A percentile compares a stretch with the other conserved stretches of the same genome.
Conservation (phyloP, 2,113 vertebrate genomes). For the Sorex araneus region DNA sequence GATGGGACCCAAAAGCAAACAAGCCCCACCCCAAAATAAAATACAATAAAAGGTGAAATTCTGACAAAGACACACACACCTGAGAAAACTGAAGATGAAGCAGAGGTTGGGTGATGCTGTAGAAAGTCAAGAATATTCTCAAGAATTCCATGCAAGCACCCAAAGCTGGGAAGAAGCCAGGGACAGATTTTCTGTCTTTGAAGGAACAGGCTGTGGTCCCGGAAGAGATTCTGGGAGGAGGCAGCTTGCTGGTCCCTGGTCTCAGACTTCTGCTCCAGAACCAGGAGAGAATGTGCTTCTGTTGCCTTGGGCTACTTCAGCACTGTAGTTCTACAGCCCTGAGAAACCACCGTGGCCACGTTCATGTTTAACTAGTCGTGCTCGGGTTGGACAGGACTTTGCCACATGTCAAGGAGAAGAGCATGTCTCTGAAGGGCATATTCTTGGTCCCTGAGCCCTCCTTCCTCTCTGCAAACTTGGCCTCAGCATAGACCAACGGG, state of each 20-base stretch:
- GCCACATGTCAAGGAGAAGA: too few relatives aligned
- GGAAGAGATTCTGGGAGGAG: neutral
- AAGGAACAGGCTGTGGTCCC: too few relatives aligned
- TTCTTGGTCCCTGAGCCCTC: too few relatives aligned
- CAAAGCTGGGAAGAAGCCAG: too few relatives aligned
- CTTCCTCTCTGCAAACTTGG: neutral
- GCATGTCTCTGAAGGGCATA: too few relatives aligned
- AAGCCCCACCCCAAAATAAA: too few relatives aligned
- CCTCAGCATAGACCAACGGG: too few relatives aligned
- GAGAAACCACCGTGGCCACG: neutral
- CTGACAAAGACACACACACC: too few relatives aligned
- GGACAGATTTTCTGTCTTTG: neutral
- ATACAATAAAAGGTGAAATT: too few relatives aligned
- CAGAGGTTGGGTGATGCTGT: rapidly evolving
- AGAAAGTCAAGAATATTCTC: neutral
- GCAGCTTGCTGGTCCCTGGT: rapidly evolving
- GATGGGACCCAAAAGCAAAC: too few relatives aligned
- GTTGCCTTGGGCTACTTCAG: neutral
- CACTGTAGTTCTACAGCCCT: neutral
- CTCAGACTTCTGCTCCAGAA: too few relatives aligned
- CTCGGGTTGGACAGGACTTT: neutral
- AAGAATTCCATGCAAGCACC: rapidly evolving
- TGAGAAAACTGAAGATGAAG: neutral
- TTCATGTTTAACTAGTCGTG: neutral
- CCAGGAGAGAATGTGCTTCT: neutral